Percentiles rank a stretch among this genome's conserved stretches.
Evolutionary conservation across 1,140 invertebrate genomes (phyloP).

Genomic region (Telenomus remus): DNA sequence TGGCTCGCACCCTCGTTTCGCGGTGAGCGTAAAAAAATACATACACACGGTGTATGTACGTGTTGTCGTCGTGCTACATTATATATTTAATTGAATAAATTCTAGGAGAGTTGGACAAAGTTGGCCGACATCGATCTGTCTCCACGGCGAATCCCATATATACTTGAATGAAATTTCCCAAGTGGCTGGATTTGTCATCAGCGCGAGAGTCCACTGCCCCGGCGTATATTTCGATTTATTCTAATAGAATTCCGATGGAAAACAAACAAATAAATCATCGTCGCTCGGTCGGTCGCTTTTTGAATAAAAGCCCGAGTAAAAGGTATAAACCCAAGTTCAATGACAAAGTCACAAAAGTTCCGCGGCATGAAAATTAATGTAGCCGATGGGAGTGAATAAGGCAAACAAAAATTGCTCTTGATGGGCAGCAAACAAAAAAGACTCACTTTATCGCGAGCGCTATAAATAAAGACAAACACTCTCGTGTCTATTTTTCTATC

Average conservation of each 20-base stretch:
- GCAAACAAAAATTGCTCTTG: no score
- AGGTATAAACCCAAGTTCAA: no score
- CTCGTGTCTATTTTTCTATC: no score
- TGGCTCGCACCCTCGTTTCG: not conserved
- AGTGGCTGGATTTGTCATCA: slow-evolving; percentile 51
- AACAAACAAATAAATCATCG: slow-evolving; percentile 56
- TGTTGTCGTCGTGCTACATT: not conserved
- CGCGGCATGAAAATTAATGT: no score
- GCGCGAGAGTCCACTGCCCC: slow-evolving; percentile 25
- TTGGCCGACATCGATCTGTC: slow-evolving; percentile 37
- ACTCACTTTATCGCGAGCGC: no score
- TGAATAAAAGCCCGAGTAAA: no score
- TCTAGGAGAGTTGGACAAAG: slow-evolving; percentile 27
- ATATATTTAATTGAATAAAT: slow-evolving; percentile 51
- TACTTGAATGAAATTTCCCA: slow-evolving; percentile 55
- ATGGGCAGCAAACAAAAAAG: no score
- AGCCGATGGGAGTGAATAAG: no score
- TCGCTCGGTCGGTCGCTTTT: slow-evolving; percentile 6
- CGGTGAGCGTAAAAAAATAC: not conserved
- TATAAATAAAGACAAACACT: no score
- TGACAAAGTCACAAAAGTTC: no score
- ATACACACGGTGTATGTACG: not conserved
- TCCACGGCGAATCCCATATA: slow-evolving; percentile 24
- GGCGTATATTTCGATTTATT: slow-evolving; percentile 55
- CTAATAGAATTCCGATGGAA: slow-evolving; percentile 52